These are phyloP conservation scores for Drosophila simulans DNA, from an alignment of 1,140 invertebrate genomes.

Conservation along the genomic window DNA sequence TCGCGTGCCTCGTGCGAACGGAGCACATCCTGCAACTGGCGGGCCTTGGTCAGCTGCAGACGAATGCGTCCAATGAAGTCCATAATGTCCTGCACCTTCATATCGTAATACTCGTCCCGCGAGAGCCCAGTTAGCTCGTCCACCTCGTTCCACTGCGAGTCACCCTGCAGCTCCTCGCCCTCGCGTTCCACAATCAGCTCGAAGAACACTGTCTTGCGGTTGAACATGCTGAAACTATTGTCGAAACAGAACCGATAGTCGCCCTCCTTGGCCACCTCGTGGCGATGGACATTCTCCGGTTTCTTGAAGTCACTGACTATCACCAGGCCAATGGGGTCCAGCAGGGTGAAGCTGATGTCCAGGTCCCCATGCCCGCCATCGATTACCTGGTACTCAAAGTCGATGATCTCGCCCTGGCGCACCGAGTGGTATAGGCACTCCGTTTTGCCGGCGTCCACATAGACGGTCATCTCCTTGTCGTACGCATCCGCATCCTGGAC, in stretches of 20 bases:
- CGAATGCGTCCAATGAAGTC: conserved; percentile 87
- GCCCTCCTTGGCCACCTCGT: conserved; percentile 86
- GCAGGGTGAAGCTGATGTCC: conserved; percentile 90
- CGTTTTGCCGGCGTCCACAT: conserved; percentile 88
- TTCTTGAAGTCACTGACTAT: conserved; percentile 89
- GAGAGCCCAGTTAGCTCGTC: conserved; percentile 79
- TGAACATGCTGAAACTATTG: conserved; percentile 92
- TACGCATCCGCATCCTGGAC: conserved; percentile 52
- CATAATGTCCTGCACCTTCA: conserved; percentile 88
- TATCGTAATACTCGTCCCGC: conserved; percentile 87
- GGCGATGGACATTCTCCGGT: conserved; percentile 89
- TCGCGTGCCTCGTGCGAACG: conserved; percentile 91
- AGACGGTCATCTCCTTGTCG: conserved; percentile 89
- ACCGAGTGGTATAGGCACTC: conserved; percentile 90
- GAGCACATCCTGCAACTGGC: conserved; percentile 90
- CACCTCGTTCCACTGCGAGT: conserved; percentile 85
- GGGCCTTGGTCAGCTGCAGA: conserved; percentile 87
- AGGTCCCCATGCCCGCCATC: conserved; percentile 91
- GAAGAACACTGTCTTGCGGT: conserved; percentile 92
- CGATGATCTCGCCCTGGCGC: conserved; percentile 87
- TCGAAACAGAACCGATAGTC: conserved; percentile 94
- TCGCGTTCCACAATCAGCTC: conserved; percentile 90
- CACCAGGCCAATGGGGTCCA: conserved; percentile 87
- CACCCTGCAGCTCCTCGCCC: conserved; percentile 77
- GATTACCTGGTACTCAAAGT: conserved; percentile 92